Evolutionary conservation across 1,140 invertebrate species (phyloP), one percentile per base, ranked within the genome.

Genomic region (Megalopta genalis): DNA sequence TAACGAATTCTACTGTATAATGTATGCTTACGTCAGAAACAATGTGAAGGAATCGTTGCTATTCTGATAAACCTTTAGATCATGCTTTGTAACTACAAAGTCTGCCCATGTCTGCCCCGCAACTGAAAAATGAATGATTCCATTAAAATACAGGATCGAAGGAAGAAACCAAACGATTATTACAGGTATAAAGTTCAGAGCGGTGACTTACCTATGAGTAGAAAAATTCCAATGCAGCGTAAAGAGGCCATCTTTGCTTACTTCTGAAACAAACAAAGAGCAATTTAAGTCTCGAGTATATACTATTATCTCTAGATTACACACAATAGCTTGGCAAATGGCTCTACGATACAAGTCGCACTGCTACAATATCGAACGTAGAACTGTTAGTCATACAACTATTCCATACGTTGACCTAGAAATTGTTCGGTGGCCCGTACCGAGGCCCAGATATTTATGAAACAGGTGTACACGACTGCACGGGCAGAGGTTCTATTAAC

Each of bases 41-140:
- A 93, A 82, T 77, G 88, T 86, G 81, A 94, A 93, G 0, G 78
- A 86, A 57, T 88, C 77, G 62, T 85, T 85, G 52, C 80, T 59
- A 73, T 91, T 85, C 54, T 93, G 37, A 16, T 89, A 73, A 66
- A 94, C 81, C 84, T 82, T 93, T 67, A 94, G 64, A 86, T 94
- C 93, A 78, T 93, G 86, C n/a, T 59, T 73, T 37, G 90, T 89
- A 23, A 93, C 69, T 67, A 49, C 60, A 37, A 91, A 89, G 16
- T 81, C 74, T 39, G 86, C 85, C 65, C 60, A 71, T 69, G 69
- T 66, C 62, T 63, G 63, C 60, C 73, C 80, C 57, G 75, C 25
- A 70, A 73, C 90, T 91, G 39, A 88, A 85, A 54, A 46, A 52
- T 66, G 18, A 65, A 63, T 70, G 4, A 32, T n/a, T 52, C 59